Base-by-base conservation (phyloP, 2,113 vertebrate species). In the Gadus chalcogrammus region DNA sequence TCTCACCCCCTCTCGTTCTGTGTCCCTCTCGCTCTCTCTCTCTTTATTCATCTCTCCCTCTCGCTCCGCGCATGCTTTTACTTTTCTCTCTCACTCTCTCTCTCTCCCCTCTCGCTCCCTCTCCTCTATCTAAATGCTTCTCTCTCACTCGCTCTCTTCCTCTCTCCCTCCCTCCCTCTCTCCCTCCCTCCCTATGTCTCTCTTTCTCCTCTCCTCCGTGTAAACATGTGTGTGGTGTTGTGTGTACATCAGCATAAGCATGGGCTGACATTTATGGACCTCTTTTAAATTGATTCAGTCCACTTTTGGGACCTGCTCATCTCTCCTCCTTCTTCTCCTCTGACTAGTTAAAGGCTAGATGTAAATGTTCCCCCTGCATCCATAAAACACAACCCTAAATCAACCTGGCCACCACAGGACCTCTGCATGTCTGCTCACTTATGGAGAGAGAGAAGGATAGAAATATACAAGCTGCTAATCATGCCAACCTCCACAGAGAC, bases 201-300 rank as follows among this genome's bases (percentile, higher is more conserved):
- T 48, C 42, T 24, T 24, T 35, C 31, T 35, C 31, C 31, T 48
- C 42, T 13, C 42, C 42, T 48, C 9, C 12, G 42, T 48, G 42
- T 18, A 84, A 85, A 84, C 68, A 79, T 68, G 83, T 68, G 83
- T 63, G 69, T 69, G 70, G 15, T 55, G 79, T 62, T 70, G 42
- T 48, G 42, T 81, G 75, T 84, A 85, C 82, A 89, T 90, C 83
- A 87, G 79, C 85, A 82, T 90, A 92, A 91, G 83, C 84, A 81
- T 77, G 65, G 75, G 89, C 84, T 82, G 81, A 85, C 88, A 91
- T 88, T 90, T 88, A 72, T 78, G 74, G 80, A 67, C 76, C n/a
- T 64, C 82, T 82, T 77, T 48, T 76, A 81, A 79, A 88, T 91
- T 77, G 87, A 91, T 88, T 88, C 8, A 48, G 7, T 71, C 71